Conservation (phyloP, 2,888 invertebrate genomes). For the Hydrotaea diabolus region DNA sequence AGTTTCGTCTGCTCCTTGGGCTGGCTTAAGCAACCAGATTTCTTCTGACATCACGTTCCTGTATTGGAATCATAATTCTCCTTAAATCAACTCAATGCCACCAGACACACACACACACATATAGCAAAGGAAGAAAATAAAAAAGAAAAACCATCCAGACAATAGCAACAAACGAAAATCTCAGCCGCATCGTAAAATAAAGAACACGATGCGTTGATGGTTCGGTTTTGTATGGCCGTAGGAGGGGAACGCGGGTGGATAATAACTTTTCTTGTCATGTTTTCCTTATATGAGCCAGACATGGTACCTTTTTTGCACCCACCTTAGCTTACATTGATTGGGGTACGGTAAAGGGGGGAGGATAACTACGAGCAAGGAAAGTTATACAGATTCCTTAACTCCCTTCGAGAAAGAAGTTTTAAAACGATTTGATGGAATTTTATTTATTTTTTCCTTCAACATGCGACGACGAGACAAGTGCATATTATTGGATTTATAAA, state of each 20-base stretch:
- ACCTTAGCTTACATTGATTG: too few species aligned
- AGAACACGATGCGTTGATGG: slow-evolving; percentile 47
- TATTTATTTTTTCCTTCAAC: slow-evolving; percentile 50
- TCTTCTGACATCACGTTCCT: slow-evolving; percentile 53
- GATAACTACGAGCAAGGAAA: not conserved
- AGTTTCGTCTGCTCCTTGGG: too few species aligned
- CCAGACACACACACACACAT: slow-evolving; percentile 24
- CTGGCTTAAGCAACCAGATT: not conserved
- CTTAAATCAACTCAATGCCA: slow-evolving; percentile 58
- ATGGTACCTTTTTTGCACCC: not conserved
- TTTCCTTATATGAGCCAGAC: not conserved
- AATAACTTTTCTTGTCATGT: slow-evolving; percentile 23
- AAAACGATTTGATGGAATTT: slow-evolving; percentile 68
- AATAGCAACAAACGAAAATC: slow-evolving; percentile 40
- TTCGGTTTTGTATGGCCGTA: slow-evolving; percentile 17
- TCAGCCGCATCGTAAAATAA: slow-evolving; percentile 32
- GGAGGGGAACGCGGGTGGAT: not conserved
- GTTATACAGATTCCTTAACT: slow-evolving; percentile 20
- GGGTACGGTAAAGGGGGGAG: not conserved
- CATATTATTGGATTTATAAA: slow-evolving; percentile 66
- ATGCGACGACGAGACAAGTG: slow-evolving; percentile 62
- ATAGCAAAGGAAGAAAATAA: too few species aligned
- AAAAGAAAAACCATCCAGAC: not conserved
- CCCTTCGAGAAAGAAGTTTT: slow-evolving; percentile 24
- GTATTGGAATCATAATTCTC: slow-evolving; percentile 59